phyloP scores from a whole-genome alignment of 2,113 vertebrate genomes.

The Mormoops blainvillei region DNA sequence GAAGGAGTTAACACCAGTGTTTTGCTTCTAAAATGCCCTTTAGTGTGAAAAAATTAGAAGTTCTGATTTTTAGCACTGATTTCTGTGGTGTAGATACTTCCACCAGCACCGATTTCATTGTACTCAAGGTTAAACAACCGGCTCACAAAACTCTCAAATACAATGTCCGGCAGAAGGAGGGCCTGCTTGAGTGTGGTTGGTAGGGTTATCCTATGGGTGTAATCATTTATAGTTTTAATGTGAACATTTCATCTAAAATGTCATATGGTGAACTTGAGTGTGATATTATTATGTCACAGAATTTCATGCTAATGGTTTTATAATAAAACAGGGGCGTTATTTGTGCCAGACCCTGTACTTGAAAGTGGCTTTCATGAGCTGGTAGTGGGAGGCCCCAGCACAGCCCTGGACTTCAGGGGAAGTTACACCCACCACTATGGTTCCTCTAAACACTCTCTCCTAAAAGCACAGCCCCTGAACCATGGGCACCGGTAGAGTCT shows the following conservation, averaged over 20 bases:
- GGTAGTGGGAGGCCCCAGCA: rapidly evolving
- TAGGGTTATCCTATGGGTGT: too few species aligned
- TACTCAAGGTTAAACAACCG: not conserved
- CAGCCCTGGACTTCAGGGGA: rapidly evolving
- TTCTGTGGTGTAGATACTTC: not conserved
- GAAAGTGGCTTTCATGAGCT: not conserved
- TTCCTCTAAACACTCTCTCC: not conserved
- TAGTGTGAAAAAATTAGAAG: not conserved
- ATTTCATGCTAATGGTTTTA: too few species aligned
- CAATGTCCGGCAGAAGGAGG: too few species aligned
- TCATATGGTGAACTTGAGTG: too few species aligned
- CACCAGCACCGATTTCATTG: not conserved
- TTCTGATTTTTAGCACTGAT: not conserved
- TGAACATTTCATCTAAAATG: too few species aligned
- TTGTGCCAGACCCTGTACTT: not conserved
- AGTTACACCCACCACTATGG: rapidly evolving
- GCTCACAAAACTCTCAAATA: not conserved
- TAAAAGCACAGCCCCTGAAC: not conserved
- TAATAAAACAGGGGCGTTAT: too few species aligned
- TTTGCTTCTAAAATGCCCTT: not conserved
- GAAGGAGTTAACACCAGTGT: not conserved
- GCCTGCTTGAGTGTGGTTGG: too few species aligned
- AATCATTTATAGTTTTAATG: too few species aligned
- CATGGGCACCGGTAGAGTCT: rapidly evolving
- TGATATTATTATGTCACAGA: too few species aligned